Percentiles rank a stretch among this genome's conserved stretches.
These are phyloP conservation scores for Saguinus midas DNA, from an alignment of 2,113 vertebrate genomes.

Conservation along the genomic window DNA sequence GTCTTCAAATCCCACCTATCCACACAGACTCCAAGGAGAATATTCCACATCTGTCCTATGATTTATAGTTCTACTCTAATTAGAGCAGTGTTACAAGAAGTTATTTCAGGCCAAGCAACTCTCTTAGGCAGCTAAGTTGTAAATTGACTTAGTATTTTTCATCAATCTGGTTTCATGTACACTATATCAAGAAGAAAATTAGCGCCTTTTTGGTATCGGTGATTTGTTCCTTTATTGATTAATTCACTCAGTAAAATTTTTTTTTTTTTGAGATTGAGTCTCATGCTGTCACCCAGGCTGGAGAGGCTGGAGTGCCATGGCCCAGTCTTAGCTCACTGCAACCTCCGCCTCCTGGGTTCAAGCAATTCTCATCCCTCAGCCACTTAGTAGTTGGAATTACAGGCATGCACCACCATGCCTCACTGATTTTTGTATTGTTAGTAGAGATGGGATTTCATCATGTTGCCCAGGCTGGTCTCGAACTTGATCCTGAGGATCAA, in stretches of 20 bases:
- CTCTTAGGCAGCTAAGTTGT: slow-evolving; percentile 5
- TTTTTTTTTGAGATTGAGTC: too few relatives aligned
- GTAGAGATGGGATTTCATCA: too few relatives aligned
- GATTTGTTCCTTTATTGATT: slow-evolving; percentile 16
- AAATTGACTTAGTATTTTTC: not conserved
- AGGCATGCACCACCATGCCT: too few relatives aligned
- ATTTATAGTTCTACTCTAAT: slow-evolving; percentile 15
- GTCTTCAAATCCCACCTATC: not conserved
- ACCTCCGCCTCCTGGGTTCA: too few relatives aligned
- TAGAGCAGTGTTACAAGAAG: not conserved
- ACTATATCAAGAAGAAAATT: not conserved
- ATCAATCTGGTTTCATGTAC: not conserved
- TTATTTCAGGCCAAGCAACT: slow-evolving; percentile 3
- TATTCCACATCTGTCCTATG: not conserved
- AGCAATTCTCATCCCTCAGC: too few relatives aligned
- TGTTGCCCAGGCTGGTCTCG: too few relatives aligned
- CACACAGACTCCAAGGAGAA: not conserved
- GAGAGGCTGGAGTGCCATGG: too few relatives aligned
- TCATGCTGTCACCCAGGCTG: too few relatives aligned
- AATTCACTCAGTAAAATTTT: not conserved
- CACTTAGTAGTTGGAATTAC: too few relatives aligned
- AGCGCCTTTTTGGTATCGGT: not conserved
- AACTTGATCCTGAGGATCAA: too few relatives aligned
- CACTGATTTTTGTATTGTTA: too few relatives aligned
- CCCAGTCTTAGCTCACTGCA: too few relatives aligned